These are phyloP conservation scores for Genyomyrus donnyi DNA, from an alignment of 2,113 vertebrate genomes.

Conservation along the genomic window DNA sequence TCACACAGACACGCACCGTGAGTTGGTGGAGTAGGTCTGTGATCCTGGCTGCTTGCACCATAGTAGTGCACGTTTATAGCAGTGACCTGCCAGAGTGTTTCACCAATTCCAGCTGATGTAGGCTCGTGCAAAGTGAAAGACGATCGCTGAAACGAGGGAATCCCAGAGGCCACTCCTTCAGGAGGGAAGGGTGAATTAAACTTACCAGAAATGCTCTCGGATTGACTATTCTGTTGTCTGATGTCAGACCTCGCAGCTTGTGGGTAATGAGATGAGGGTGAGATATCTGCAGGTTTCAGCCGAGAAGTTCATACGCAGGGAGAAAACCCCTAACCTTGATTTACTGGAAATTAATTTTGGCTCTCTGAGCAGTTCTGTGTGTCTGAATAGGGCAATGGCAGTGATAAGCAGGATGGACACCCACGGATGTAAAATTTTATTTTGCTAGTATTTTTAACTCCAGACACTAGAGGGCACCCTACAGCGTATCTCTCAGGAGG, in stretches of 20 bases:
- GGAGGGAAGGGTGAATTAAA: not conserved
- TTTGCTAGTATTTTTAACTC: not conserved
- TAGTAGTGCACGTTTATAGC: not conserved
- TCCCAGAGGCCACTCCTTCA: not conserved
- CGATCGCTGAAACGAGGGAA: not conserved
- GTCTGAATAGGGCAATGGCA: not conserved
- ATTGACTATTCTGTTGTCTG: not conserved
- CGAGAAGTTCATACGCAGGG: not conserved
- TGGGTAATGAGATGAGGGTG: not conserved
- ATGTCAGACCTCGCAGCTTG: not conserved
- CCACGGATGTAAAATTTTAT: not conserved
- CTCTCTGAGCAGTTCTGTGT: not conserved
- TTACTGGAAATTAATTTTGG: not conserved
- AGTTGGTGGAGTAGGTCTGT: not conserved
- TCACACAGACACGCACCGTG: not conserved
- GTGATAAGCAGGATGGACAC: not conserved
- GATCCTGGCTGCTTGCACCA: not conserved
- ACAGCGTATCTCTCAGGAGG: not conserved
- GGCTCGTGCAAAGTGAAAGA: not conserved
- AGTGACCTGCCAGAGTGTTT: not conserved
- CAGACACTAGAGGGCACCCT: not conserved
- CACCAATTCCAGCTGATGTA: not conserved
- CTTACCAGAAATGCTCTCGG: not conserved
- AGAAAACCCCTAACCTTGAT: not conserved
- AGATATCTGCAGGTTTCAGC: not conserved